Conservation (phyloP, 2,113 vertebrate genomes). For the Strix aluco region DNA sequence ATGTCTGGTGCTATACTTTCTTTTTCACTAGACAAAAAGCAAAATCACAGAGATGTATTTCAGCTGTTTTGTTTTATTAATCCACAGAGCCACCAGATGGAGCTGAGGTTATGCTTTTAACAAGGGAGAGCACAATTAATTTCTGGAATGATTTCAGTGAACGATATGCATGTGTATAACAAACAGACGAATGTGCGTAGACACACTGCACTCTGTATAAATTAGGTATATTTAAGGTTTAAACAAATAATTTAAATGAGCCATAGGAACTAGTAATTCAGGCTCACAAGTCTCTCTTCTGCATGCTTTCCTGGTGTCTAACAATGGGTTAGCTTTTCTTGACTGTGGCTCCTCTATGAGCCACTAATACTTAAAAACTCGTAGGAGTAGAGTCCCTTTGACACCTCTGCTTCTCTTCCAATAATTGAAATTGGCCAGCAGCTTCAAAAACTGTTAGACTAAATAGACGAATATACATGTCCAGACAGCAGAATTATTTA, state of each 20-base stretch:
- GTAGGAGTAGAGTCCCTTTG: background rate
- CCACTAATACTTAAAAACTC: background rate
- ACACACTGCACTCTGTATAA: background rate
- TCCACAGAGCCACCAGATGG: conserved; percentile 71
- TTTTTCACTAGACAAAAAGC: background rate
- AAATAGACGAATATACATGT: background rate
- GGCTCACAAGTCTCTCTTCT: background rate
- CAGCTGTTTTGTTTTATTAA: background rate
- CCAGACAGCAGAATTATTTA: background rate
- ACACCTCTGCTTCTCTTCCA: background rate
- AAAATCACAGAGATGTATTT: background rate
- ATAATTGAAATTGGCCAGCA: background rate
- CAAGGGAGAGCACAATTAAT: background rate
- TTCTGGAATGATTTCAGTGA: conserved; percentile 29
- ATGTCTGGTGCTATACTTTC: background rate
- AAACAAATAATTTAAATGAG: background rate
- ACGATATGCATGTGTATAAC: background rate
- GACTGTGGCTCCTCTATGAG: background rate
- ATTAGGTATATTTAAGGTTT: background rate
- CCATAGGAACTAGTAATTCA: background rate
- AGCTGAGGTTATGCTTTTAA: conserved; percentile 62
- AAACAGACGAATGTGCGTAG: background rate
- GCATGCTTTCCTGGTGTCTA: background rate
- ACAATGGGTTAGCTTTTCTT: background rate
- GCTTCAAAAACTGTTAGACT: background rate